Evolutionary conservation across 2,113 vertebrate genomes (phyloP).

Genomic region (Pachyramphus minor): DNA sequence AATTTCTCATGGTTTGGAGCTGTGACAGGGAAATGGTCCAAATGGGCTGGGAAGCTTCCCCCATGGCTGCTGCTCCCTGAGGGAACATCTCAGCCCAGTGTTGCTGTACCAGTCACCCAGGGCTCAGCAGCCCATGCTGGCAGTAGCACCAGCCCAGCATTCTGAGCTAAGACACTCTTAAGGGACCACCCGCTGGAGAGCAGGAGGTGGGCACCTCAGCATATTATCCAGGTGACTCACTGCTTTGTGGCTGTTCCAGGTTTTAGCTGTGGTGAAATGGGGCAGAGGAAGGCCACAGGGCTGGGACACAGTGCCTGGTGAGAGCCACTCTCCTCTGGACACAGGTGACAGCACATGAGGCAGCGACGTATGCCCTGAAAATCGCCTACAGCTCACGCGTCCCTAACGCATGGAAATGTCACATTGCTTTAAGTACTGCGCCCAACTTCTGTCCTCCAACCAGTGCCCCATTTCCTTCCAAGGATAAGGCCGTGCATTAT

Average conservation of each 20-base stretch:
- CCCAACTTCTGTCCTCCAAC: slow-evolving; percentile 59
- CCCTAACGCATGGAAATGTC: slow-evolving; percentile 46
- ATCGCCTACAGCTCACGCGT: background rate
- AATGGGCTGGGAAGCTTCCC: rapidly evolving
- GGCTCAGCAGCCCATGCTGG: rapidly evolving
- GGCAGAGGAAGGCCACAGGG: background rate
- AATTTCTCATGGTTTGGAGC: background rate
- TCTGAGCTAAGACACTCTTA: rapidly evolving
- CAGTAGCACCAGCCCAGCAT: background rate
- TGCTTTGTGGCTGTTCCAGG: background rate
- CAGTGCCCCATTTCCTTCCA: slow-evolving; percentile 64
- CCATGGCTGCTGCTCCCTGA: rapidly evolving
- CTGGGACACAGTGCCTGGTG: rapidly evolving
- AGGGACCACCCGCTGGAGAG: background rate
- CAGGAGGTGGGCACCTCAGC: background rate
- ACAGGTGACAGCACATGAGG: rapidly evolving
- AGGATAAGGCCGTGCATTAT: slow-evolving; percentile 50
- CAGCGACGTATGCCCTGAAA: background rate
- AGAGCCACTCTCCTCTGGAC: background rate
- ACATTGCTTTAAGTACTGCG: slow-evolving; percentile 1
- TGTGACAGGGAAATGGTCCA: background rate
- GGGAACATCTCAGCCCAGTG: background rate
- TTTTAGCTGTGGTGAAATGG: background rate
- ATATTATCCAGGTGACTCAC: background rate
- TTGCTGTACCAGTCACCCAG: rapidly evolving